These are phyloP conservation scores for Mohoua ochrocephala DNA, from an alignment of 2,113 vertebrate species.

Conservation along the genomic window DNA sequence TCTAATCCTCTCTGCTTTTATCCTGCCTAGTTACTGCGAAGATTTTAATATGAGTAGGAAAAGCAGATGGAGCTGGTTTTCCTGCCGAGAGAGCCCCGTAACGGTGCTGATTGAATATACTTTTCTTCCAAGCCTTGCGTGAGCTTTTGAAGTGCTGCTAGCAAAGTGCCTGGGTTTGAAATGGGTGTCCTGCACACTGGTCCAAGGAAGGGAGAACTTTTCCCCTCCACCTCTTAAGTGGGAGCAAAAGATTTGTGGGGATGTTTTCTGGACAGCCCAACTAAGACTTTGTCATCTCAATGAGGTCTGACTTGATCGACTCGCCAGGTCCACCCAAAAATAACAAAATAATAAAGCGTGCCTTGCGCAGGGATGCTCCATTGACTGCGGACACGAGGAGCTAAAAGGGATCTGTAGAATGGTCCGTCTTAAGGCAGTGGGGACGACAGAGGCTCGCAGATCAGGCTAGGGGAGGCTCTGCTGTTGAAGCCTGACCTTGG, in stretches of 20 bases:
- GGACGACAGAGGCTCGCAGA: not conserved
- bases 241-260: not conserved
- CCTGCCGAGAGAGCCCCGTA: not conserved
- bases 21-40: not conserved
- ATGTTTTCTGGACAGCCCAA: not conserved
- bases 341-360: not conserved
- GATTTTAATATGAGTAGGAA: not conserved
- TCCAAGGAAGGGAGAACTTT: not conserved
- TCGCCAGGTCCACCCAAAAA: not conserved
- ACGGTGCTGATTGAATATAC: not conserved
- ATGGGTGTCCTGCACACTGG: not conserved
- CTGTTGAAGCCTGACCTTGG: not conserved
- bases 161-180: not conserved
- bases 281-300: not conserved
- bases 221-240: accelerated
- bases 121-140: not conserved
- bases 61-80: not conserved
- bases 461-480: not conserved
- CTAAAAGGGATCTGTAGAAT: not conserved
- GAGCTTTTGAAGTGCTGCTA: not conserved
- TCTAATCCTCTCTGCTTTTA: not conserved
- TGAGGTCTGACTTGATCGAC: not conserved
- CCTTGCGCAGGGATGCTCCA: not conserved
- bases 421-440: not conserved
- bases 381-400: accelerated